Percentiles rank a stretch among this genome's conserved stretches.
Evolutionary conservation across 2,113 vertebrate genomes (phyloP).

Genomic region (Todiramphus chloris): DNA sequence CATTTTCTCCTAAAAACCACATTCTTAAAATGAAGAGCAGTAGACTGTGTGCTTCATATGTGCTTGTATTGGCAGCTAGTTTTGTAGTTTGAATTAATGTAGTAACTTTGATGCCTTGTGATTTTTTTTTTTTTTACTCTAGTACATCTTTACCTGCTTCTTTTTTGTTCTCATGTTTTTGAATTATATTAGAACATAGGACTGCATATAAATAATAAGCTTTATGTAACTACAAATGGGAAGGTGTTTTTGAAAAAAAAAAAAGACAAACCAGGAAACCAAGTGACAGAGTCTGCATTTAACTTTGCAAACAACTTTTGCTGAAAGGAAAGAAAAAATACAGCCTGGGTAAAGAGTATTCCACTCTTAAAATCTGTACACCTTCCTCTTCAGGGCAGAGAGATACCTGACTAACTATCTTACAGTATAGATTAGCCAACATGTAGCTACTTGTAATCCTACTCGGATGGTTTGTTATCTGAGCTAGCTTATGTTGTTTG

Average conservation of each 20-base stretch:
- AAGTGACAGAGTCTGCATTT: neutral
- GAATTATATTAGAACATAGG: neutral
- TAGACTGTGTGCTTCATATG: neutral
- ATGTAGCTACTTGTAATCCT: neutral
- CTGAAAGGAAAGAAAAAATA: neutral
- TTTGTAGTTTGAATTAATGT: neutral
- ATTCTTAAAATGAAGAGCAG: neutral
- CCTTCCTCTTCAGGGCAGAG: neutral
- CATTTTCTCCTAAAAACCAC: neutral
- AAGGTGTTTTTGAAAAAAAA: neutral
- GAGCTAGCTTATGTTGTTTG: neutral
- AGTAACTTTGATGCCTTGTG: neutral
- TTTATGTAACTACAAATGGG: neutral
- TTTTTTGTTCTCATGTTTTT: neutral
- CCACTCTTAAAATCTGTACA: neutral
- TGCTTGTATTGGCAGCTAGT: neutral
- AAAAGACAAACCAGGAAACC: neutral
- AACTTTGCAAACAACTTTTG: neutral
- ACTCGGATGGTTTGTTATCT: neutral
- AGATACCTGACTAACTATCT: neutral
- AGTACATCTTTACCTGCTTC: neutral
- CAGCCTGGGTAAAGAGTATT: neutral
- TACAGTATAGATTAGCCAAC: neutral
- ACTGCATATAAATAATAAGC: neutral
- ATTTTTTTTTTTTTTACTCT: neutral